Evolutionary conservation across 2,797 vertebrate species (phyloP).

Genomic region (Scyliorhinus canicula): DNA sequence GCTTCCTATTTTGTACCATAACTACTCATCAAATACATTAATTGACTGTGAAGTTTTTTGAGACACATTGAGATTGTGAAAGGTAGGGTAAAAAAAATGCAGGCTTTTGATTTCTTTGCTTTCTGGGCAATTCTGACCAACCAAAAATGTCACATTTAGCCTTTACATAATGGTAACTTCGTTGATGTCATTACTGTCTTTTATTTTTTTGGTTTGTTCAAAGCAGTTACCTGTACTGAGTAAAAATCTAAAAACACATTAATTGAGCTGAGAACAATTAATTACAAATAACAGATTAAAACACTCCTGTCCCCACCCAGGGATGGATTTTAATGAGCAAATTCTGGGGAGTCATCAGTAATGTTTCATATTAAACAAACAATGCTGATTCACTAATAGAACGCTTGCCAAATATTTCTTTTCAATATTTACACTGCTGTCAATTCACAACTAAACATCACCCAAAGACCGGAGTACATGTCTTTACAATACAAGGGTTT

Average conservation of each 20-base stretch:
- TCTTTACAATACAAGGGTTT: not conserved
- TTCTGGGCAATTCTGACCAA: not conserved
- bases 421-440: not conserved
- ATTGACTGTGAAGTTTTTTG: not conserved
- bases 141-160: not conserved
- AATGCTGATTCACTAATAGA: not conserved
- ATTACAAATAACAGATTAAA: not conserved
- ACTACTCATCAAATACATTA: not conserved
- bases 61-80: not conserved
- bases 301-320: not conserved
- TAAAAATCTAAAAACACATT: not conserved
- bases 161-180: not conserved
- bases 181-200: not conserved
- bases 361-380: not conserved
- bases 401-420: not conserved
- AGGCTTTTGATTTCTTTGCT: not conserved
- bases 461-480: not conserved
- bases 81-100: not conserved
- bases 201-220: not conserved
- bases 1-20: not conserved
- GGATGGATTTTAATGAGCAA: not conserved
- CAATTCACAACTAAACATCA: not conserved
- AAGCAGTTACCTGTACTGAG: not conserved
- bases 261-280: not conserved
- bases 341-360: not conserved